Conservation (phyloP, 2,113 vertebrate genomes). For the Elachura formosa region DNA sequence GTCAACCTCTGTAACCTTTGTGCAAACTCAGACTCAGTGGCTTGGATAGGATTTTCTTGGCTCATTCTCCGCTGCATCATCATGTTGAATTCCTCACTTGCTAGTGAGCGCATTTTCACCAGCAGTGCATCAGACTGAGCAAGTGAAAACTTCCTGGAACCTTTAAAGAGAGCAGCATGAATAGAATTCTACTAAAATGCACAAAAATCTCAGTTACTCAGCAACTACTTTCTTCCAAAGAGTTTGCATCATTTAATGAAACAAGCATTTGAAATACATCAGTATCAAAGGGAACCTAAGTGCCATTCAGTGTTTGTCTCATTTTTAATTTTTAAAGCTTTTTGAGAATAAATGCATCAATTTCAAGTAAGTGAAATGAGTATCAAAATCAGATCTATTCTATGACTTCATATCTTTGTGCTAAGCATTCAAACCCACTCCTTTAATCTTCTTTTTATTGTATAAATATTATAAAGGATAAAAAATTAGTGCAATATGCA, state of each 20-base stretch:
- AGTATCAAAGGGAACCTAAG: background rate
- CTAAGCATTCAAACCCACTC: background rate
- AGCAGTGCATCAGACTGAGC: conserved; percentile 88
- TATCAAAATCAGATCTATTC: background rate
- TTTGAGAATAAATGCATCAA: background rate
- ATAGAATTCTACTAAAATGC: background rate
- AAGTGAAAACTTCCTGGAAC: conserved; percentile 80
- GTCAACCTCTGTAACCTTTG: conserved; percentile 91
- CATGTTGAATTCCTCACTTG: conserved; percentile 88
- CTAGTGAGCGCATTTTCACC: conserved; percentile 89
- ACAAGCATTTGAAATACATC: background rate
- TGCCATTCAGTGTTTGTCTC: background rate
- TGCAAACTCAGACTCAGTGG: conserved; percentile 85
- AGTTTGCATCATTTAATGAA: background rate
- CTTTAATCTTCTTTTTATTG: background rate
- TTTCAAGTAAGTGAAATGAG: background rate
- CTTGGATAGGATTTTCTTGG: conserved; percentile 88
- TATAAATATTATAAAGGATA: background rate
- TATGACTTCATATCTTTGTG: background rate
- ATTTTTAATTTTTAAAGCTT: background rate
- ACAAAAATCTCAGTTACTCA: background rate
- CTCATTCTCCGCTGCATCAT: conserved; percentile 96
- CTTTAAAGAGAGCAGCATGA: conserved; percentile 64
- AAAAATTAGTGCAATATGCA: background rate
- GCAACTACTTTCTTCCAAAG: background rate